Conservation (phyloP, 2,797 vertebrate species). For the Argyrosomus regius region DNA sequence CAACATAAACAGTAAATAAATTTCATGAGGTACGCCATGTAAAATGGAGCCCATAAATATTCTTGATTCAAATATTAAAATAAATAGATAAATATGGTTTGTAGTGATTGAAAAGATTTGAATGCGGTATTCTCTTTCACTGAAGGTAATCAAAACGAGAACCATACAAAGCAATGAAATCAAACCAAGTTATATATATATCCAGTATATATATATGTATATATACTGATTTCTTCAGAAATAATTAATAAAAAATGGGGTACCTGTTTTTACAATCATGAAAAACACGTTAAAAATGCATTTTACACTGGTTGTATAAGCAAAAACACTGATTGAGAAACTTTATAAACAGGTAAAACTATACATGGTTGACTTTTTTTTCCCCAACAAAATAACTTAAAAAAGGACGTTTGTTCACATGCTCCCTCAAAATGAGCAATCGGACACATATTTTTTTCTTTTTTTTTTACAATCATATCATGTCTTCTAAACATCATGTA, state of each 20-base stretch:
- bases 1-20: slow-evolving; percentile 83
- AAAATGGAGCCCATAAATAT: slow-evolving; percentile 86
- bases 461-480: slow-evolving; percentile 95
- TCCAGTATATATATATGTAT: slow-evolving; percentile 21
- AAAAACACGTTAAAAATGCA: slow-evolving; percentile 90
- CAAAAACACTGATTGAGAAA: slow-evolving; percentile 86
- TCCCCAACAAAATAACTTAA: slow-evolving; percentile 80
- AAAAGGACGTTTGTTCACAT: slow-evolving; percentile 83
- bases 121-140: slow-evolving; percentile 71
- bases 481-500: slow-evolving; percentile 95
- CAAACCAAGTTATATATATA: slow-evolving; percentile 42
- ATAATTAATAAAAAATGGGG: slow-evolving; percentile 84
- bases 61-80: slow-evolving; percentile 85
- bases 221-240: slow-evolving; percentile 73
- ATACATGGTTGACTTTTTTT: slow-evolving; percentile 80
- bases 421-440: slow-evolving; percentile 85
- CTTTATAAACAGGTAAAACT: slow-evolving; percentile 83
- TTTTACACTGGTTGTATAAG: slow-evolving; percentile 88
- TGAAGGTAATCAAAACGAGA: slow-evolving; percentile 75
- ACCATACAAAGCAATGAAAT: slow-evolving; percentile 76
- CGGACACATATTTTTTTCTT: slow-evolving; percentile 70
- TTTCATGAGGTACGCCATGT: slow-evolving; percentile 78
- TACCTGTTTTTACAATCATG: slow-evolving; percentile 91
- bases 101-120: slow-evolving; percentile 72
- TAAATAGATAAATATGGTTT: slow-evolving; percentile 88